Evolutionary conservation across 1,140 invertebrate species (phyloP), one percentile per base, ranked within the genome.

Genomic region (Copidosoma floridanum): DNA sequence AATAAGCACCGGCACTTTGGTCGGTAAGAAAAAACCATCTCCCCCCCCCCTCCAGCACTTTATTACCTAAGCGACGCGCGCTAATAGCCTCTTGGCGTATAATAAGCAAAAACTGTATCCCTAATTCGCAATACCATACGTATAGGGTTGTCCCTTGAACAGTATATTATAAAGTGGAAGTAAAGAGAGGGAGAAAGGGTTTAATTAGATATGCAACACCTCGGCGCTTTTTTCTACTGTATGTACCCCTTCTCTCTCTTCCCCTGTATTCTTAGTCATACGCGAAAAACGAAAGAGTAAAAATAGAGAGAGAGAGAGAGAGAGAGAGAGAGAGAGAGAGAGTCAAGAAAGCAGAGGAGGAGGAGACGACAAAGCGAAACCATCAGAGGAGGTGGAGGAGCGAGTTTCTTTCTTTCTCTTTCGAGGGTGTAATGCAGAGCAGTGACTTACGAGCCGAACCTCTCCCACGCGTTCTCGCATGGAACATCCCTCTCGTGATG

Each of bases 91-190:
- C 40, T 41, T 16, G 44, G 18, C 8, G 46, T 0, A 24, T 57
- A 57, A 57, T 57, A 50, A 57, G 56, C 56, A 57, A 57, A 57
- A 57, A 57, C 35, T 50, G 23, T 14, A n/a, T n/a, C n/a, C n/a
- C n/a, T n/a, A n/a, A n/a, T n/a, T n/a, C n/a, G n/a, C n/a, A n/a
- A n/a, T n/a, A n/a, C n/a, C n/a, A n/a, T n/a, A n/a, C n/a, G n/a
- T n/a, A n/a, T n/a, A n/a, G 12, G 23, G 43, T 24, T 48, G 56
- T 50, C 46, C 56, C 46, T 57, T 57, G 29, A 57, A 57, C 40
- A n/a, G n/a, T n/a, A n/a, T n/a, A n/a, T n/a, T n/a, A n/a, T n/a
- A n/a, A n/a, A n/a, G n/a, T 37, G 23, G 26, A 24, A 38, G 38
- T 21, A 38, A 52, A 38, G 35, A 20, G 50, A 0, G 38, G 26